Percentiles rank a stretch among this genome's conserved stretches.
These are phyloP conservation scores for Pelodytes ibericus DNA, from an alignment of 2,797 vertebrate genomes.

Conservation along the genomic window DNA sequence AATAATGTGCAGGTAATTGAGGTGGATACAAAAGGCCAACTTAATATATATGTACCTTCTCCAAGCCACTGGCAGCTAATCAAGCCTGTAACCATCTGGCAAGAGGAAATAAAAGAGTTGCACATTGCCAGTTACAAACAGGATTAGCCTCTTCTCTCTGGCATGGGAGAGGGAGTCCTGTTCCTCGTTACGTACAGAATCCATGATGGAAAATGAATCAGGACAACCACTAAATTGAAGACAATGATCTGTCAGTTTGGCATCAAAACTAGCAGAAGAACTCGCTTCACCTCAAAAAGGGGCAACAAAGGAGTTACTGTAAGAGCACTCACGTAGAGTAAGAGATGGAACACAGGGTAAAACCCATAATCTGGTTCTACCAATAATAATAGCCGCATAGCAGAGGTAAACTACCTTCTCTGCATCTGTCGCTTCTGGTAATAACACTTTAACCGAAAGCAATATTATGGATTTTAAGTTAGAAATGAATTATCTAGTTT, in stretches of 20 bases:
- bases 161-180: background rate
- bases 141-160: conserved; percentile 21
- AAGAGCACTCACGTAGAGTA: background rate
- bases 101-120: conserved; percentile 13
- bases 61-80: background rate
- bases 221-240: background rate
- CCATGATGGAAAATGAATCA: background rate
- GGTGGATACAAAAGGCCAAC: conserved; percentile 1
- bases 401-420: no score
- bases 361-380: background rate
- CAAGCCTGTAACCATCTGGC: conserved; percentile 34
- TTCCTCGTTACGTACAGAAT: background rate
- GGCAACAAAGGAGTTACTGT: conserved; percentile 20
- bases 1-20: background rate
- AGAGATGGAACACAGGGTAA: background rate
- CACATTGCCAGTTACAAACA: conserved; percentile 4
- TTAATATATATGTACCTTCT: background rate
- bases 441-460: no score
- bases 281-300: conserved; percentile 16
- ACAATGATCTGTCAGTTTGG: conserved; percentile 5
- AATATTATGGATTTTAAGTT: no score
- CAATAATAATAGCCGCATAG: no score
- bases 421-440: no score
- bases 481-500: no score
- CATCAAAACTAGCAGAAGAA: background rate